A percentile compares a stretch with the other conserved stretches of the same genome.
These are phyloP conservation scores for Bombus waltoni DNA, from an alignment of 1,140 invertebrate genomes.

Conservation along the genomic window DNA sequence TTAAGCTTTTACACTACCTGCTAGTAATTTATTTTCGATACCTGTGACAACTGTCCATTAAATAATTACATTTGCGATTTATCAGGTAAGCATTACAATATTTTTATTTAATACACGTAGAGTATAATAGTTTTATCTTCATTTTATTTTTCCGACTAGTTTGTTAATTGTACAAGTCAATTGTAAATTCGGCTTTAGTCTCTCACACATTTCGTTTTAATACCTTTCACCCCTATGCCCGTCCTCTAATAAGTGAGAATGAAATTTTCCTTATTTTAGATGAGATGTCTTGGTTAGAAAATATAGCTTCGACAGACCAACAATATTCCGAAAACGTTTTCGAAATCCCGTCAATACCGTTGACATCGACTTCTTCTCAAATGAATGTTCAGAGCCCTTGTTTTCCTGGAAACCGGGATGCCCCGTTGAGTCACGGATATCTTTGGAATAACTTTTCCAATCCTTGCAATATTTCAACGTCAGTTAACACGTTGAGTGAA, in stretches of 20 bases:
- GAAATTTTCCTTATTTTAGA: neutral
- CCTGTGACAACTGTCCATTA: neutral
- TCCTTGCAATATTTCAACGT: constrained; percentile 15
- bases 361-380: constrained; percentile 43
- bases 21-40: neutral
- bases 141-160: neutral
- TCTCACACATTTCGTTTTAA: too few species aligned
- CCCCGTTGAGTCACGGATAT: constrained; percentile 45
- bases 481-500: neutral
- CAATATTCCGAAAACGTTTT: constrained; percentile 53
- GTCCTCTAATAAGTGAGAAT: neutral
- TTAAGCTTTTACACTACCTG: neutral
- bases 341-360: constrained; percentile 57
- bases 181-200: too few species aligned
- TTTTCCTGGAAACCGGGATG: constrained; percentile 49
- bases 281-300: constrained; percentile 44
- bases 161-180: neutral
- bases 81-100: neutral
- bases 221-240: too few species aligned
- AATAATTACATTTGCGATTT: neutral
- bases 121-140: neutral
- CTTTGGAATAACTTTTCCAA: constrained; percentile 44
- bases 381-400: constrained; percentile 36
- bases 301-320: constrained; percentile 26
- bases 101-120: neutral